Conservation (phyloP, 2,113 vertebrate species). For the Scomber scombrus region DNA sequence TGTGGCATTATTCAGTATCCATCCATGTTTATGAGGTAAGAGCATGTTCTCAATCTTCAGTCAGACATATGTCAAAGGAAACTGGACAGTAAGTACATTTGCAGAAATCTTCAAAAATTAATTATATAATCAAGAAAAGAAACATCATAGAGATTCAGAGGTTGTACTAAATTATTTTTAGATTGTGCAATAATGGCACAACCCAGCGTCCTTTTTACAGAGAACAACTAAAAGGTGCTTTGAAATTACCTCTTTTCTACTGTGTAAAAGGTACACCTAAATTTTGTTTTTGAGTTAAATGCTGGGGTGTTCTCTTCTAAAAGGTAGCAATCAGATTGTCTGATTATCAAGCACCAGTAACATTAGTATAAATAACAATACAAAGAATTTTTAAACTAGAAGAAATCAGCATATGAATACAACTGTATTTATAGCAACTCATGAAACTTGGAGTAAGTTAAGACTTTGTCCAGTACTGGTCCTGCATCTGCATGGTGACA, state of each 20-base stretch:
- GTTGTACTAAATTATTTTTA: background rate
- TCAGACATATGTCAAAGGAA: conserved; percentile 35
- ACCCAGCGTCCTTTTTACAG: too few relatives aligned
- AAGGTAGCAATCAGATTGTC: too few relatives aligned
- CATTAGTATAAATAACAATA: too few relatives aligned
- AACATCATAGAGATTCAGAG: background rate
- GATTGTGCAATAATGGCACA: too few relatives aligned
- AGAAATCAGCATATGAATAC: background rate
- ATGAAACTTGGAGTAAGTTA: background rate
- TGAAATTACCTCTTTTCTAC: background rate
- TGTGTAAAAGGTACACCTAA: background rate
- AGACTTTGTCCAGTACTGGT: background rate
- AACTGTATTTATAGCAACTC: background rate
- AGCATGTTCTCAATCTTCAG: conserved; percentile 53
- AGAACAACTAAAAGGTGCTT: too few relatives aligned
- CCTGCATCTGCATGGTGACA: conserved; percentile 16
- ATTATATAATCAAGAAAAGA: background rate
- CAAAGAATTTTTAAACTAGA: too few relatives aligned
- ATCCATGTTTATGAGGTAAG: conserved; percentile 60
- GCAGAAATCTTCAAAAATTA: background rate
- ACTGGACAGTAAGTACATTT: conserved; percentile 58
- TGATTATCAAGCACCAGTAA: too few relatives aligned
- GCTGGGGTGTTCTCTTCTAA: too few relatives aligned
- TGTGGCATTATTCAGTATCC: conserved; percentile 17
- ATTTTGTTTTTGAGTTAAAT: too few relatives aligned